A percentile compares a stretch with the other conserved stretches of the same genome.
Evolutionary conservation across 2,113 vertebrate genomes (phyloP).

Genomic region (Podilymbus podiceps): DNA sequence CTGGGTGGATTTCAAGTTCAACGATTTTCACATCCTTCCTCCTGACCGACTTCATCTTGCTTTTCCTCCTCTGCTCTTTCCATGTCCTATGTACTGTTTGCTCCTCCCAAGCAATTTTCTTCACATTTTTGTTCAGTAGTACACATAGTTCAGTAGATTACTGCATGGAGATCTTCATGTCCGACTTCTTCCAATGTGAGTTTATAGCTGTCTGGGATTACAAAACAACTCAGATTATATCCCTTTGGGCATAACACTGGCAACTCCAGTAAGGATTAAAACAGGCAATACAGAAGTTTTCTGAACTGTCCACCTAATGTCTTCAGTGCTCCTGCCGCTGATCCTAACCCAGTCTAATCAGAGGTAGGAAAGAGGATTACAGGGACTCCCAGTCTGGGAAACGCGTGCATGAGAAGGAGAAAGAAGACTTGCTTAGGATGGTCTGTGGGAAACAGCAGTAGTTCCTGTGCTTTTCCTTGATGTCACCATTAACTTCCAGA

Average conservation of each 20-base stretch:
- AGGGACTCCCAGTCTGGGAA: not conserved
- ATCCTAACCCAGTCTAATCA: not conserved
- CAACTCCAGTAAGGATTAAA: not conserved
- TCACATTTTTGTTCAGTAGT: not conserved
- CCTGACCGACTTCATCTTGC: not conserved
- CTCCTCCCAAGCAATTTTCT: not conserved
- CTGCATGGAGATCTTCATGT: not conserved
- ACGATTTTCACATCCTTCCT: not conserved
- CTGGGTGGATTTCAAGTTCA: not conserved
- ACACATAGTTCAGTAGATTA: not conserved
- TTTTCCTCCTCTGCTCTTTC: not conserved
- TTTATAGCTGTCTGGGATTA: not conserved
- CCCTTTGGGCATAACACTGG: not conserved
- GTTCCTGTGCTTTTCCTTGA: not conserved
- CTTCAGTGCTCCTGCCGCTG: not conserved
- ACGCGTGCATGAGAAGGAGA: not conserved
- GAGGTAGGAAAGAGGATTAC: not conserved
- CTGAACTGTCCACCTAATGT: not conserved
- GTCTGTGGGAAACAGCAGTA: not conserved
- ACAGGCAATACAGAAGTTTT: not conserved
- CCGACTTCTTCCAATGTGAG: not conserved
- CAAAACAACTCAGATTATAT: not conserved
- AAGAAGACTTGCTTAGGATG: not conserved
- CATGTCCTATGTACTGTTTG: not conserved
- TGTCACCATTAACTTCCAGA: not conserved